Evolutionary conservation across 2,113 vertebrate genomes (phyloP), one percentile per base, ranked within the genome.

Genomic region (Rhea americana): DNA sequence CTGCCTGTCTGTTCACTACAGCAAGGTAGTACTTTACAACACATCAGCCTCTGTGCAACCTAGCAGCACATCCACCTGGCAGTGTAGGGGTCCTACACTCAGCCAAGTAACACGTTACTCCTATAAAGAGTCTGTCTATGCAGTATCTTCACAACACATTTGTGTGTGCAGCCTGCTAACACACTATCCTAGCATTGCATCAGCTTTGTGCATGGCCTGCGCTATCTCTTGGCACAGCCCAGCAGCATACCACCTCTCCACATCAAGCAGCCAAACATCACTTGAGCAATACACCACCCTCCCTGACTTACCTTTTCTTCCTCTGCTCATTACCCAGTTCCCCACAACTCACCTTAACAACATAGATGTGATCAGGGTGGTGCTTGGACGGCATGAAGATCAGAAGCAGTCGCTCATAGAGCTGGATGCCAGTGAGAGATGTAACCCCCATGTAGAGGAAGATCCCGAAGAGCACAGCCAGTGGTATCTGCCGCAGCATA

Each of bases 391-490:
- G 99, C 87, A 99, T 99, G 96, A 99, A 98, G 97, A 99, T 99
- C 9, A 99, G 98, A 10, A 99, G 97, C 87, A 99, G 98, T 55
- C 99, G 98, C 90, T 99, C 99, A 2, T 99, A 99, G 66, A 99
- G 98, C 95, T 99, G 99, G 97, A 99, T 99, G 72, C 99, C 99
- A 1, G 99, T 99, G 93, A 99, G 98, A 0, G 99, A 99, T 0
- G 99, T 99, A 93, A 99, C 98, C 18, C 99, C 99, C 99, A 99
- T 99, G 96, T 99, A 99, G 48, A 99, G 97, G 97, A 99, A 99
- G 94, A 99, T 99, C 35, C 99, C 99, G 4, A 99, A 99, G 73
- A 99, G 98, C 81, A 99, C 99, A 2, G 99, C 99, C 97, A 99
- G 89, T 0, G 99, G 99, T 97, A 99, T 99, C 96, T 98, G 98